These are phyloP conservation scores for Semicossyphus pulcher DNA, from an alignment of 2,113 vertebrate species.

Conservation along the genomic window DNA sequence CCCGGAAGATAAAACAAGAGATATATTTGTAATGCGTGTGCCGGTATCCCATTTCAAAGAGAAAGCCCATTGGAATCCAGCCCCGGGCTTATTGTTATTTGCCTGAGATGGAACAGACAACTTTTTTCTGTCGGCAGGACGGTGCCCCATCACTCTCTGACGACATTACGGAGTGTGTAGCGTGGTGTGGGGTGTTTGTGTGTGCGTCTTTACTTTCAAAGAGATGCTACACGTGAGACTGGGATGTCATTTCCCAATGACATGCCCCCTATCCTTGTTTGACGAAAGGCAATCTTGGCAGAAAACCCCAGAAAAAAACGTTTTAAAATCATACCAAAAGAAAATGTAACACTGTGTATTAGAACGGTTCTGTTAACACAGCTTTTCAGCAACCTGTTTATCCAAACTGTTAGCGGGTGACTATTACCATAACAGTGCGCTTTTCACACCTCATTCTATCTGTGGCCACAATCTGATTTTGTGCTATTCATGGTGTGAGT, in stretches of 20 bases:
- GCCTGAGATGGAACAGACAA: slow-evolving; percentile 81
- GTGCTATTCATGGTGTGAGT: not conserved
- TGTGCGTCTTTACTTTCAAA: slow-evolving; percentile 52
- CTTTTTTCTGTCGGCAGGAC: slow-evolving; percentile 73
- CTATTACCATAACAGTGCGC: not conserved
- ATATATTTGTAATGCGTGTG: slow-evolving; percentile 83
- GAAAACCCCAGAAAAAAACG: slow-evolving; percentile 26
- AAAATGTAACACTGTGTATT: not conserved
- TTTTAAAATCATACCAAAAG: not conserved
- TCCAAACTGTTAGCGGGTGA: not conserved
- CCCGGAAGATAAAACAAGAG: slow-evolving; percentile 84
- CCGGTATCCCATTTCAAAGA: slow-evolving; percentile 84
- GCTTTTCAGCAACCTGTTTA: not conserved
- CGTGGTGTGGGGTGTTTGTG: slow-evolving; percentile 1
- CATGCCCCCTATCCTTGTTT: slow-evolving; percentile 12
- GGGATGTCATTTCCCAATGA: slow-evolving; percentile 56
- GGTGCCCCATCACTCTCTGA: slow-evolving; percentile 78
- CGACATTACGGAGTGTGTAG: slow-evolving; percentile 68
- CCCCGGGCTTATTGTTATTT: slow-evolving; percentile 82
- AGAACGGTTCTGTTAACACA: not conserved
- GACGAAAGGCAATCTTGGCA: slow-evolving; percentile 25
- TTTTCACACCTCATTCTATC: not conserved
- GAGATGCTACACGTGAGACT: slow-evolving; percentile 50
- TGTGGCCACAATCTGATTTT: not conserved
- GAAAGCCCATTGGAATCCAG: slow-evolving; percentile 78